These are phyloP conservation scores for Harpagus bidentatus DNA, from an alignment of 2,113 vertebrate genomes.

Conservation along the genomic window DNA sequence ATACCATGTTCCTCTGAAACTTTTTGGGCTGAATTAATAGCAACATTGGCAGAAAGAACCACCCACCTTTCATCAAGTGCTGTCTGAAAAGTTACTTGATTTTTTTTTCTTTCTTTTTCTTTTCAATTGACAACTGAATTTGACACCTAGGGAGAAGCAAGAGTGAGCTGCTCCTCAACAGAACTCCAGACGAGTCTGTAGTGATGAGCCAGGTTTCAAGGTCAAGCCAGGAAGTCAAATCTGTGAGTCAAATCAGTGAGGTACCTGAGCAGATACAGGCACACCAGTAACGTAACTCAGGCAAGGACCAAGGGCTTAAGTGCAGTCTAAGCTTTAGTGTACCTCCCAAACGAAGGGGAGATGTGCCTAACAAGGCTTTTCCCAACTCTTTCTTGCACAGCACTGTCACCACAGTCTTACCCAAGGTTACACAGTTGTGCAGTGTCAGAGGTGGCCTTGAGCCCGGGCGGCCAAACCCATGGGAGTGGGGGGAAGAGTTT, in stretches of 20 bases:
- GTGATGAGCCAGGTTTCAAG: background rate
- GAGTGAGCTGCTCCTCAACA: background rate
- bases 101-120: background rate
- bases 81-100: background rate
- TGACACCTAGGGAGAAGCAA: background rate
- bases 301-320: background rate
- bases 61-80: constrained; percentile 3
- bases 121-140: background rate
- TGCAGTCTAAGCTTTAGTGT: background rate
- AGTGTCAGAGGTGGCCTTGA: background rate
- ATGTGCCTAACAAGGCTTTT: background rate
- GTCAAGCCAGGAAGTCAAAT: background rate
- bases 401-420: background rate
- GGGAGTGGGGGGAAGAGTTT: background rate
- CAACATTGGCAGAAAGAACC: constrained; percentile 1
- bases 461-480: accelerated
- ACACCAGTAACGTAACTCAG: background rate
- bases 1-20: background rate
- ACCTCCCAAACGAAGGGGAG: background rate
- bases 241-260: background rate
- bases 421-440: background rate
- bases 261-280: background rate
- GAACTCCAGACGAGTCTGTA: background rate
- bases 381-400: background rate
- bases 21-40: background rate